phyloP scores from a whole-genome alignment of 2,797 vertebrate species.

The Anguilla obscura region DNA sequence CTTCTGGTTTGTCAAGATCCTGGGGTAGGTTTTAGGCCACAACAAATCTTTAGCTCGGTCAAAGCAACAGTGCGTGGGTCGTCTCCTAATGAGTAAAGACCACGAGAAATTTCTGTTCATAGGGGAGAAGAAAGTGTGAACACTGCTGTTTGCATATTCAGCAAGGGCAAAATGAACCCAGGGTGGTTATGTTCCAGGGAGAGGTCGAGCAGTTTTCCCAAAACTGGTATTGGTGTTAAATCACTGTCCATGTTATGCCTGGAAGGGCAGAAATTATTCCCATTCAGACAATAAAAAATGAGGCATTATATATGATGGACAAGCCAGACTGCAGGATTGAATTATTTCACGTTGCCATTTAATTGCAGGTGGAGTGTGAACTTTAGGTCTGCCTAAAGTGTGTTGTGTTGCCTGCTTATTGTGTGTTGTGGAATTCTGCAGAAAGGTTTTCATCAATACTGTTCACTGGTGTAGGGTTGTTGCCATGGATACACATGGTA shows the following conservation, averaged over 20 bases:
- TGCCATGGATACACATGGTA: not conserved
- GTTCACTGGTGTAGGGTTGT: not conserved
- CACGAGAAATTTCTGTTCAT: not conserved
- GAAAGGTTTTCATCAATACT: not conserved
- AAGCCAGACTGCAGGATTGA: not conserved
- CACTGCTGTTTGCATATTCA: not conserved
- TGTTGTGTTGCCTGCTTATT: no score
- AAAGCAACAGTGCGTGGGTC: not conserved
- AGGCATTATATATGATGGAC: not conserved
- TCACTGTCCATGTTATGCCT: not conserved
- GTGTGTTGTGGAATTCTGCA: constrained; percentile 1
- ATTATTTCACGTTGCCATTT: not conserved
- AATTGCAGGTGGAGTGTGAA: not conserved
- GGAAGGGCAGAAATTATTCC: not conserved
- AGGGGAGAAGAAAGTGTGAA: not conserved
- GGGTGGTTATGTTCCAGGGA: not conserved
- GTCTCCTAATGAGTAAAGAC: not conserved
- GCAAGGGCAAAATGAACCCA: not conserved
- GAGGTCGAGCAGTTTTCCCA: not conserved
- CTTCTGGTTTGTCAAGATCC: not conserved
- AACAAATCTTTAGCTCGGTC: not conserved
- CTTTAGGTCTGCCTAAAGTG: not conserved
- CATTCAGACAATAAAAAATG: not conserved
- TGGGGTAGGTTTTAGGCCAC: not conserved
- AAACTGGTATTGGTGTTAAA: not conserved